A percentile compares a stretch with the other conserved stretches of the same genome.
Conservation (phyloP, 2,797 vertebrate genomes). For the Melanotaenia nigrans region DNA sequence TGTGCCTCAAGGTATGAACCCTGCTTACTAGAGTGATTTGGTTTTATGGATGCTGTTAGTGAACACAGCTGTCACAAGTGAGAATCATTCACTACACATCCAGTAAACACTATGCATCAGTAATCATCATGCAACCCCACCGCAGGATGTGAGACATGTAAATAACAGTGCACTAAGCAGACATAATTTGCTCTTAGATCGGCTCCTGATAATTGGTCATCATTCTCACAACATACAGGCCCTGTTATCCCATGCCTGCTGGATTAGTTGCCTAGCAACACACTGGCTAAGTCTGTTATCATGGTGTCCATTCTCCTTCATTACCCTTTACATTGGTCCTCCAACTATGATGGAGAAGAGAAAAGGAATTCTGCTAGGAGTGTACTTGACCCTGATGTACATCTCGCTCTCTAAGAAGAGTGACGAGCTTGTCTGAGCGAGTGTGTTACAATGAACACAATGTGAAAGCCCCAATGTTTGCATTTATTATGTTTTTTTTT, state of each 20-base stretch:
- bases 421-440: neutral
- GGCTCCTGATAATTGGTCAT: constrained; percentile 65
- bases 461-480: neutral
- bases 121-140: constrained; percentile 29
- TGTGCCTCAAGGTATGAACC: constrained; percentile 7
- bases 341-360: constrained; percentile 43
- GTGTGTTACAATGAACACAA: neutral
- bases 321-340: constrained; percentile 54
- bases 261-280: constrained; percentile 81
- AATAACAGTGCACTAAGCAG: constrained; percentile 15
- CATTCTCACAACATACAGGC: constrained; percentile 59
- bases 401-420: neutral
- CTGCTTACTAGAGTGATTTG: constrained; percentile 13
- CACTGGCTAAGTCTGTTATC: constrained; percentile 71
- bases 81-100: constrained; percentile 15
- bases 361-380: constrained; percentile 4
- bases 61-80: constrained; percentile 13
- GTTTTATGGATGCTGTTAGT: constrained; percentile 9
- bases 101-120: constrained; percentile 24
- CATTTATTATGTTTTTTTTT: neutral
- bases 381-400: constrained; percentile 14
- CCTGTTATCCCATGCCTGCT: constrained; percentile 40
- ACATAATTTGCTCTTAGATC: constrained; percentile 42
- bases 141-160: constrained; percentile 5
- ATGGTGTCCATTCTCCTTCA: constrained; percentile 63